These are phyloP conservation scores for Steinernema scapterisci DNA, from an alignment of 2,888 invertebrate species.

Conservation along the genomic window DNA sequence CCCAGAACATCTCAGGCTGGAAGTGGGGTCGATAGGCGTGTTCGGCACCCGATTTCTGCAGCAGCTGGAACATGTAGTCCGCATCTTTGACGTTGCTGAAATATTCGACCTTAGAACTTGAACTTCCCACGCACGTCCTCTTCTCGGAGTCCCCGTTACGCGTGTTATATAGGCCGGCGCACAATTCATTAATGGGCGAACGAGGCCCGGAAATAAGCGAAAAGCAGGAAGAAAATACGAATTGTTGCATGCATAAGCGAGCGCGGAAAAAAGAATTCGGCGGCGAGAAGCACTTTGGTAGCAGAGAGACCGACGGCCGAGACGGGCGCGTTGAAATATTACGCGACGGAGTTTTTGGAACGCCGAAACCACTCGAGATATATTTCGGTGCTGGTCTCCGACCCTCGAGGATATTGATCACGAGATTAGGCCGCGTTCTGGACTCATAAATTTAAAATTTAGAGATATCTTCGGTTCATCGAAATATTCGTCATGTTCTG, in stretches of 20 bases:
- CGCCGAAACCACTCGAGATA: no score
- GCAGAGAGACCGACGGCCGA: no score
- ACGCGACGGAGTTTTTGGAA: no score
- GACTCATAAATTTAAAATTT: no score
- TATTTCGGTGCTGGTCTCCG: no score
- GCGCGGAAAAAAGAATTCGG: neutral
- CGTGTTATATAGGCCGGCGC: neutral
- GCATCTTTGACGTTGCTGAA: slow-evolving; percentile 79
- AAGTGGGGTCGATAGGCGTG: slow-evolving; percentile 84
- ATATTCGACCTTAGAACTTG: neutral
- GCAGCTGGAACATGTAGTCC: slow-evolving; percentile 81
- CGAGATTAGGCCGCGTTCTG: no score
- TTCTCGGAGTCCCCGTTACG: neutral
- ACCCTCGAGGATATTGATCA: no score
- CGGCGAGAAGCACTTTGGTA: neutral
- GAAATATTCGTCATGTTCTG: no score
- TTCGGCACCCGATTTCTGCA: slow-evolving; percentile 82
- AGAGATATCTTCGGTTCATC: no score
- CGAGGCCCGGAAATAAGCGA: neutral
- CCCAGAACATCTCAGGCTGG: slow-evolving; percentile 86
- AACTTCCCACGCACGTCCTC: neutral
- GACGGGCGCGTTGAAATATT: no score
- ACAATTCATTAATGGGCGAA: slow-evolving; percentile 21
- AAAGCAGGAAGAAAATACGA: neutral
- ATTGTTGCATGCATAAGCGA: slow-evolving; percentile 23